phyloP scores from a whole-genome alignment of 2,113 vertebrate genomes.

The Ancistrus triradiatus region DNA sequence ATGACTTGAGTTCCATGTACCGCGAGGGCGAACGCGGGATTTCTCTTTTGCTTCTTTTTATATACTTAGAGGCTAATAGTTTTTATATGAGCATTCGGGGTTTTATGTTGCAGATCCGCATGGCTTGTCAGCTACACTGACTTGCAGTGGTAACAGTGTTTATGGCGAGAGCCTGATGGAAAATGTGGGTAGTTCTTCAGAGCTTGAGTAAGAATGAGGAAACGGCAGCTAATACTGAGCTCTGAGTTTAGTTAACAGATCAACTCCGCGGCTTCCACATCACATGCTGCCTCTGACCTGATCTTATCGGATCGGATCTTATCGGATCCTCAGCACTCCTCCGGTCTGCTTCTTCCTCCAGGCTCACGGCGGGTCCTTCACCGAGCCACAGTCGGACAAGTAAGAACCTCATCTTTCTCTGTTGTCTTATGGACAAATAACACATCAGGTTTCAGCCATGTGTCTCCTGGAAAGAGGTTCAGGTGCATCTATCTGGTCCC shows the following conservation, averaged over 20 bases:
- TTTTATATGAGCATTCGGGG: too few species aligned
- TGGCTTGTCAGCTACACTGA: too few species aligned
- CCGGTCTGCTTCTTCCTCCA: background rate
- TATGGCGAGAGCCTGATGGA: too few species aligned
- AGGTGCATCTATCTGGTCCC: too few species aligned
- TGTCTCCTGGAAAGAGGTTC: background rate
- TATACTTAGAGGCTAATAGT: background rate
- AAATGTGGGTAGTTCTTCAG: conserved; percentile 29
- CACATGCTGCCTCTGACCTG: background rate
- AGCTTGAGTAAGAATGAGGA: conserved; percentile 46
- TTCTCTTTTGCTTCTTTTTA: background rate
- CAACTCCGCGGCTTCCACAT: background rate
- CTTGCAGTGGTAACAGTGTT: too few species aligned
- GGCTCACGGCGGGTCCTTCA: conserved; percentile 29
- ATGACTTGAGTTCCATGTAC: background rate
- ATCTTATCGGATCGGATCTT: background rate
- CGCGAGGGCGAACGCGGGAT: background rate
- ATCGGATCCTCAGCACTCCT: background rate
- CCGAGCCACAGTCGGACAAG: rapidly evolving
- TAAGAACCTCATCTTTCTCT: conserved; percentile 37
- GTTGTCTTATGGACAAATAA: background rate
- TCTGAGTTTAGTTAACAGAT: background rate
- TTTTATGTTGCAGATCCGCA: too few species aligned
- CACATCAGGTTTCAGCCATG: background rate
- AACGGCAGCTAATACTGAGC: conserved; percentile 18